phyloP scores from a whole-genome alignment of 2,797 vertebrate genomes.

The Rhadinocentrus ornatus region DNA sequence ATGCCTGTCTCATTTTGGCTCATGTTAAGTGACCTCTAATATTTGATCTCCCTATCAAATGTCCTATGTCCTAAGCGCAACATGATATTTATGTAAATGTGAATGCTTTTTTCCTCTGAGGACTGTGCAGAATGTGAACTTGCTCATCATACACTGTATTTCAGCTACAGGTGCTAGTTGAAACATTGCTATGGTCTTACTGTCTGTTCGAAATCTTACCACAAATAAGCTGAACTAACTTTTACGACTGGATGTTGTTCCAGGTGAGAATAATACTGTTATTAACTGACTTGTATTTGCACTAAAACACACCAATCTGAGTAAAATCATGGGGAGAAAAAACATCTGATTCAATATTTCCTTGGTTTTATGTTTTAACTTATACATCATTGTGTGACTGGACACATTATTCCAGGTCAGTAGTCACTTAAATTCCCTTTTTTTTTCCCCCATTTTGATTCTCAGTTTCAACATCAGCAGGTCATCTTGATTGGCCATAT shows the following conservation, averaged over 20 bases:
- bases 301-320: slow-evolving; percentile 93
- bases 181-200: slow-evolving; percentile 31
- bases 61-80: slow-evolving; percentile 32
- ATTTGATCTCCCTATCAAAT: slow-evolving; percentile 34
- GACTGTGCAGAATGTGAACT: slow-evolving; percentile 54
- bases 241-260: slow-evolving; percentile 67
- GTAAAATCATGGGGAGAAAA: slow-evolving; percentile 83
- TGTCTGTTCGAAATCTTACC: slow-evolving; percentile 57
- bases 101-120: slow-evolving; percentile 54
- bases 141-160: slow-evolving; percentile 34
- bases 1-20: slow-evolving; percentile 36
- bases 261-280: slow-evolving; percentile 85
- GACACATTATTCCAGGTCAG: neutral
- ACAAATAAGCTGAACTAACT: slow-evolving; percentile 70
- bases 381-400: neutral
- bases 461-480: no score
- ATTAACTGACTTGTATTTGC: slow-evolving; percentile 88
- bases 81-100: slow-evolving; percentile 44
- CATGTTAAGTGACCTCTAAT: slow-evolving; percentile 48
- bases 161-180: slow-evolving; percentile 42
- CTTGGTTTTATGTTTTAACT: neutral
- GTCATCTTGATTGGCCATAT: no score
- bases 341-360: slow-evolving; percentile 14
- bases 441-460: no score
- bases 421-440: no score